phyloP scores from a whole-genome alignment of 2,113 vertebrate genomes.

The Serilophus lunatus region DNA sequence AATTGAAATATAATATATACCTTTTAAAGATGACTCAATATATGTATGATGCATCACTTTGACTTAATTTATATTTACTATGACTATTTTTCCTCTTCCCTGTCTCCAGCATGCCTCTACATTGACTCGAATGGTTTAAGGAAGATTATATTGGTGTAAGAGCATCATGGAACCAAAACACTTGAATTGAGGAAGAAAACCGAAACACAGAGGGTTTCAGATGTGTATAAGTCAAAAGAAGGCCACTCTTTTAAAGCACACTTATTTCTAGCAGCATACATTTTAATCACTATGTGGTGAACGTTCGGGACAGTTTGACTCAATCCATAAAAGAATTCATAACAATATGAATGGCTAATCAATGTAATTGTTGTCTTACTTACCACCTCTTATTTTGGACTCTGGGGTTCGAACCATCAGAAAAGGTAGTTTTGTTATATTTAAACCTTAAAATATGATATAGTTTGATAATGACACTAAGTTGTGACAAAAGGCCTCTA shows the following conservation, averaged over 20 bases:
- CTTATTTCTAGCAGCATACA: neutral
- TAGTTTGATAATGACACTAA: neutral
- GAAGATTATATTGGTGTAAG: neutral
- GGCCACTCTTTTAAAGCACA: neutral
- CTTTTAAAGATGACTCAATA: neutral
- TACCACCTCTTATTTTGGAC: neutral
- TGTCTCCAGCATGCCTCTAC: neutral
- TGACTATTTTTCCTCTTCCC: neutral
- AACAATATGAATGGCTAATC: neutral
- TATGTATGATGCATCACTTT: neutral
- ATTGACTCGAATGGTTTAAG: neutral
- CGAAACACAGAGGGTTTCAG: neutral
- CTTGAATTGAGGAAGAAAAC: neutral
- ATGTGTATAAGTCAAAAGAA: neutral
- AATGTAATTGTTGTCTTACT: neutral
- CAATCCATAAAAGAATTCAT: neutral
- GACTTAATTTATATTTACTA: neutral
- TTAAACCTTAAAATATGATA: neutral
- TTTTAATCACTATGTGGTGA: neutral
- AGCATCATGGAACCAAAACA: neutral
- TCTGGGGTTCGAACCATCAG: neutral
- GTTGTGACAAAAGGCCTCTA: neutral
- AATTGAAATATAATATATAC: neutral
- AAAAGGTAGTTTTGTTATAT: neutral
- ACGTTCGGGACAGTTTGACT: neutral